phyloP scores from a whole-genome alignment of 2,888 invertebrate genomes.

The Tholera decimalis region DNA sequence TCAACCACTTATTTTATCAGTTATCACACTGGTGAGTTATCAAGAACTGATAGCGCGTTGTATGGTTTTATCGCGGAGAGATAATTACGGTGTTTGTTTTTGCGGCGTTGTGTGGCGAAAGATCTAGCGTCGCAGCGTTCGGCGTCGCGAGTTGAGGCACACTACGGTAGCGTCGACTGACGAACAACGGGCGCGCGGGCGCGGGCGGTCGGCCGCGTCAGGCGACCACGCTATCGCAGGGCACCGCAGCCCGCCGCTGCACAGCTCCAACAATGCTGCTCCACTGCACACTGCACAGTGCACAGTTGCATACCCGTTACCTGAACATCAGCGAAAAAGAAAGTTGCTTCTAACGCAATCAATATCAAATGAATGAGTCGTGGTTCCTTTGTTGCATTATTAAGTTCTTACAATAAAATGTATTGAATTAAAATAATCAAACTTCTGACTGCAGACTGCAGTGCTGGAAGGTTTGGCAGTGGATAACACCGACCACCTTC shows the following conservation, averaged over 20 bases:
- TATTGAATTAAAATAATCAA: no score
- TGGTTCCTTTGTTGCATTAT: background rate
- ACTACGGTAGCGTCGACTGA: conserved; percentile 73
- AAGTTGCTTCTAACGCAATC: conserved; percentile 54
- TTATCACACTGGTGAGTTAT: conserved; percentile 88
- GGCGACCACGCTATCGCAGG: conserved; percentile 61
- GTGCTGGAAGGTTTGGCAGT: background rate
- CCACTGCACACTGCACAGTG: conserved; percentile 40
- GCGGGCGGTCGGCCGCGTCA: conserved; percentile 38
- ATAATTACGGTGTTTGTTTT: conserved; percentile 88
- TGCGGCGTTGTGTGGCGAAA: conserved; percentile 66
- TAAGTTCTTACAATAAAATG: background rate
- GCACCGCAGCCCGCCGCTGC: conserved; percentile 26
- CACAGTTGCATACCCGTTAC: conserved; percentile 34
- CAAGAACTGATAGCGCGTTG: conserved; percentile 84
- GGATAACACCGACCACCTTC: no score
- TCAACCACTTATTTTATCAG: conserved; percentile 88
- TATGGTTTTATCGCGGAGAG: conserved; percentile 86
- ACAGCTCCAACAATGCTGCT: no score
- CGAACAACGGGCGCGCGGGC: conserved; percentile 44
- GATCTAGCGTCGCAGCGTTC: conserved; percentile 77
- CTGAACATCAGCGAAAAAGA: conserved; percentile 55
- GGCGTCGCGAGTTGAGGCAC: conserved; percentile 78
- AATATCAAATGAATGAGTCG: conserved; percentile 32
- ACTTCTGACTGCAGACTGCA: no score